Conservation (phyloP, 1,140 invertebrate genomes). For the Brachionus plicatilis region DNA sequence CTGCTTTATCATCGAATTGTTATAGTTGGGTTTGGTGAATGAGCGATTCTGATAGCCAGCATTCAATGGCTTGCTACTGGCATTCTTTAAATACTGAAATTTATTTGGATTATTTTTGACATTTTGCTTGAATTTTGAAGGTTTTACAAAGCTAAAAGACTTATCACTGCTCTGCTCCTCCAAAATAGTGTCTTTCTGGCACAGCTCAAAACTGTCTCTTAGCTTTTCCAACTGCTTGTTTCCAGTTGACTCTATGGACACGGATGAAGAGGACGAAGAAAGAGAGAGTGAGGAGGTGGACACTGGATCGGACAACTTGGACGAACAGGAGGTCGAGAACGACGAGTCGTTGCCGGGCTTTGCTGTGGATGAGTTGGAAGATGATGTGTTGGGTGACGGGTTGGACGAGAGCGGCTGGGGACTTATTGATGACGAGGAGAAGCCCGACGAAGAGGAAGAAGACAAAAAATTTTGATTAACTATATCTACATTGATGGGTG, state of each 20-base stretch:
- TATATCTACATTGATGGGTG: conserved; percentile 1
- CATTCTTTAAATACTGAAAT: not conserved
- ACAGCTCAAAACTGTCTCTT: not conserved
- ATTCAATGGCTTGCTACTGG: not conserved
- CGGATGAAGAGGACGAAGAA: conserved; percentile 14
- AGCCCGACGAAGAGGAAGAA: not conserved
- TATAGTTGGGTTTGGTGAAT: not conserved
- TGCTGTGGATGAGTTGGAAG: conserved; percentile 8
- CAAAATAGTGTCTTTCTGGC: not conserved
- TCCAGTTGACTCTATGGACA: not conserved
- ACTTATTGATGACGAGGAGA: conserved; percentile 8
- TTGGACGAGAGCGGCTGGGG: not conserved
- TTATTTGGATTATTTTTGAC: not conserved
- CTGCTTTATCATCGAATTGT: not conserved
- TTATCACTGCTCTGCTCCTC: not conserved
- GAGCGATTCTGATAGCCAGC: not conserved
- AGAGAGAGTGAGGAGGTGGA: not conserved
- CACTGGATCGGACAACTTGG: not conserved
- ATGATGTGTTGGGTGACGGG: not conserved
- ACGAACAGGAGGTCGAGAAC: not conserved
- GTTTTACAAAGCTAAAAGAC: not conserved
- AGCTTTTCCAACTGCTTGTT: conserved; percentile 3
- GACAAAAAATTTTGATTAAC: not conserved
- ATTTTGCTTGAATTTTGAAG: not conserved
- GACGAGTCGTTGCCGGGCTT: conserved; percentile 1